Conservation (phyloP, 2,113 vertebrate species). For the Mesitornis unicolor region DNA sequence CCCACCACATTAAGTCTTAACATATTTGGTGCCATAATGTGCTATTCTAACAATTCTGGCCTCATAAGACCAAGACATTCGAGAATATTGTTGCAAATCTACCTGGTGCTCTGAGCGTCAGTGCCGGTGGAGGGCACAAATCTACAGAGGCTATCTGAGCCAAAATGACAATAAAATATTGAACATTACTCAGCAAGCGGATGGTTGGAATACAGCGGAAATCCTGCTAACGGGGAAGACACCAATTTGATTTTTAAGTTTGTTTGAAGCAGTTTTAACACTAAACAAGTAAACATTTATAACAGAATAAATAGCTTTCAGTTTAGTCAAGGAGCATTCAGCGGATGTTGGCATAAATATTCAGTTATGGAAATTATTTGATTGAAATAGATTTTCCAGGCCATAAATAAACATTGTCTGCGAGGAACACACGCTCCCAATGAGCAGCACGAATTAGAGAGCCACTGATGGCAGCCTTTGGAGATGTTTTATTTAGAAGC, state of each 20-base stretch:
- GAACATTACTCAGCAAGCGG: background rate
- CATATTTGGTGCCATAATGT: background rate
- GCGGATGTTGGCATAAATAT: slow-evolving; percentile 71
- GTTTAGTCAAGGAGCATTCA: slow-evolving; percentile 69
- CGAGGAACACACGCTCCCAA: slow-evolving; percentile 48
- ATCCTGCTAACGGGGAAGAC: background rate
- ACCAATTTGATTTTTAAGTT: slow-evolving; percentile 56
- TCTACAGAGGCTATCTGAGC: background rate
- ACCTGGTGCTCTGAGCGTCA: background rate
- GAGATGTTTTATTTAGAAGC: slow-evolving; percentile 55
- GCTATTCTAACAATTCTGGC: background rate
- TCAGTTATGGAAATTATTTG: slow-evolving; percentile 76
- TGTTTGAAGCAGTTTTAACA: slow-evolving; percentile 67
- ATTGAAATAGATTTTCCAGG: slow-evolving; percentile 69
- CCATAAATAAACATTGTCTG: slow-evolving; percentile 75
- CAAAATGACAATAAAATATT: slow-evolving; percentile 17
- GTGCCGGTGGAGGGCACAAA: background rate
- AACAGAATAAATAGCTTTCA: slow-evolving; percentile 68
- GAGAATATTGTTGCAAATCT: background rate
- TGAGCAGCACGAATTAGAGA: background rate
- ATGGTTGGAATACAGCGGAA: background rate
- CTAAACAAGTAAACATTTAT: slow-evolving; percentile 71
- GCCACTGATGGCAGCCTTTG: slow-evolving; percentile 43
- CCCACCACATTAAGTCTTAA: background rate
- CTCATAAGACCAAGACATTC: background rate